A percentile compares a stretch with the other conserved stretches of the same genome.
Evolutionary conservation across 2,888 invertebrate species (phyloP).

Genomic region (Octodonta nipae): DNA sequence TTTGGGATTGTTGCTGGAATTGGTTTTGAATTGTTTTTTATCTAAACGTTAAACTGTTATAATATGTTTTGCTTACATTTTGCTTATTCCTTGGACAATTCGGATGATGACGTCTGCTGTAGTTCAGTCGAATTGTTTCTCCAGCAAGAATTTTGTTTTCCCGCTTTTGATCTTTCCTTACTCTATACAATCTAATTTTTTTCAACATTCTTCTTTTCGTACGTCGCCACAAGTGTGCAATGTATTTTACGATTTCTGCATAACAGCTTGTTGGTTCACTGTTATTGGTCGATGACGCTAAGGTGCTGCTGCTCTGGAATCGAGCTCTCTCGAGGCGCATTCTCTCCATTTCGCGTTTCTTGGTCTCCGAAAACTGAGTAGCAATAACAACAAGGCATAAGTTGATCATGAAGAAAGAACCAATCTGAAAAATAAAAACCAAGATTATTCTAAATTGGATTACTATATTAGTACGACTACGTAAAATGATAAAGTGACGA

Average conservation of each 20-base stretch:
- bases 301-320: constrained; percentile 88
- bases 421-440: constrained; percentile 92
- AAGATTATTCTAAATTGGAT: too few species aligned
- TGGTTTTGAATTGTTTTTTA: too few species aligned
- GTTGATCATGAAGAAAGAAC: constrained; percentile 99
- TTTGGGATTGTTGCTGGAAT: constrained; percentile 21
- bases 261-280: constrained; percentile 95
- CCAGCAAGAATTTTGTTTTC: constrained; percentile 46
- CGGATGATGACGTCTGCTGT: constrained; percentile 39
- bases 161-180: constrained; percentile 51
- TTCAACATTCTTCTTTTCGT: constrained; percentile 75
- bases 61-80: too few species aligned
- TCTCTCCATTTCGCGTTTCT: constrained; percentile 97
- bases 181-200: constrained; percentile 60
- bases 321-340: constrained; percentile 93
- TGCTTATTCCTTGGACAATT: constrained; percentile 34
- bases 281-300: constrained; percentile 72
- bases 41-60: too few species aligned
- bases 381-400: constrained; percentile 99
- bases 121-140: constrained; percentile 43
- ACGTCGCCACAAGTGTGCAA: constrained; percentile 84
- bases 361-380: constrained; percentile 98
- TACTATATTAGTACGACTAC: too few species aligned
- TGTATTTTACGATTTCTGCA: constrained; percentile 93
- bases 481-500: too few species aligned